Evolutionary conservation across 2,888 invertebrate species (phyloP).

Genomic region (Brachynemurus nebulosus): DNA sequence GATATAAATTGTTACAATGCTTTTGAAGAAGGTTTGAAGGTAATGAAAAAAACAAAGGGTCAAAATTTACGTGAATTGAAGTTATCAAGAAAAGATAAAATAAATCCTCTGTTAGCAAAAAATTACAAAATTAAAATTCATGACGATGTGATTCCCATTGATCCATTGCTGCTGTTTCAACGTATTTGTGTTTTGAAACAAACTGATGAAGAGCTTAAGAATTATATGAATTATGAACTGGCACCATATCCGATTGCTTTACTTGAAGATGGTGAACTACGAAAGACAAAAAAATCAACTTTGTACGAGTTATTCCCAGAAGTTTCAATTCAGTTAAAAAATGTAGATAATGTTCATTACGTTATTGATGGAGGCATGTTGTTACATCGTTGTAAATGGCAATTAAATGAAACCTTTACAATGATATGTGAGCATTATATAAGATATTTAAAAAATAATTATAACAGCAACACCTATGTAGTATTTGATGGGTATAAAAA

Average conservation of each 20-base stretch:
- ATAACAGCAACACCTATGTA: slow-evolving; percentile 11
- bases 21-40: slow-evolving; percentile 12
- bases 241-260: slow-evolving; percentile 12
- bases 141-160: slow-evolving; percentile 12
- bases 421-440: slow-evolving; percentile 10
- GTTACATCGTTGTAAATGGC: slow-evolving; percentile 12
- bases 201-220: slow-evolving; percentile 14
- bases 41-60: slow-evolving; percentile 11
- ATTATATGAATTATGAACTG: slow-evolving; percentile 12
- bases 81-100: slow-evolving; percentile 12
- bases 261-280: slow-evolving; percentile 9
- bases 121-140: slow-evolving; percentile 12
- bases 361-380: slow-evolving; percentile 13
- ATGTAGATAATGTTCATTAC: slow-evolving; percentile 10
- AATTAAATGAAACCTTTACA: slow-evolving; percentile 14
- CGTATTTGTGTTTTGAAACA: slow-evolving; percentile 14
- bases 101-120: slow-evolving; percentile 6
- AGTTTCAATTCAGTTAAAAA: slow-evolving; percentile 8
- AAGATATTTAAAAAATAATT: slow-evolving; percentile 12
- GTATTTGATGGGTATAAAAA: slow-evolving; percentile 14
- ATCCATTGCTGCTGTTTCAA: slow-evolving; percentile 14
- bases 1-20: slow-evolving; percentile 14
- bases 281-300: slow-evolving; percentile 12
- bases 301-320: slow-evolving; percentile 15
- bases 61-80: slow-evolving; percentile 7